Evolutionary conservation across 2,113 vertebrate species (phyloP), one percentile per base, ranked within the genome.

Genomic region (Sarotherodon lohbergeri): DNA sequence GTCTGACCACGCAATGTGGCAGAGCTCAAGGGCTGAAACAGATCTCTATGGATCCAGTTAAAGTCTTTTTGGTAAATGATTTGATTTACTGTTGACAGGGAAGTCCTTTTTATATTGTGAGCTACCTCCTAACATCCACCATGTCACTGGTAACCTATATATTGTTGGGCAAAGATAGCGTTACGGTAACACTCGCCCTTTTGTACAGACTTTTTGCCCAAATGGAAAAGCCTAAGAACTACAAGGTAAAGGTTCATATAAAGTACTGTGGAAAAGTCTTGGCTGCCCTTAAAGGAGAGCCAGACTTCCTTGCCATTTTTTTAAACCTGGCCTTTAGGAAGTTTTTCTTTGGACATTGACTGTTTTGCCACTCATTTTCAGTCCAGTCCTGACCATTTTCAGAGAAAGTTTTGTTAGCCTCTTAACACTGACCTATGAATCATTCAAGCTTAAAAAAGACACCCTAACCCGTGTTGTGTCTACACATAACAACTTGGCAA

Each of bases 261-360:
- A 27, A 5, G 41, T 48, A 48, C 14, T 76, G 68, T 17, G 2
- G 22, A 76, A 76, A 76, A 27, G 68, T 73, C 39, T 43, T 71
- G 39, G 1, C 12, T 41, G 39, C 13, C 22, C 7, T 73, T 46
- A 43, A 68, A 39, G 6, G 0, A 68, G 34, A 63, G 0, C 29
- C 29, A 1, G 9, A 34, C 59, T 63, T 34, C 16, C 29, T 63
- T 63, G 9, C 34, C 9, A 63, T 36, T 39, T 39, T n/a, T 66
- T 22, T 8, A 41, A 68, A 41, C 19, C 29, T 41, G 63, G 19
- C 0, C 57, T 61, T 61, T 59, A 2, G 4, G 27, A 32, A 73
- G 14, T 6, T 24, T 43, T 36, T 27, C 2, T 73, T 73, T 10
- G 3, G 22, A 46, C 68, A 73, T 27, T 4, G 68, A 2, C 39